Percentiles rank a stretch among this genome's conserved stretches.
phyloP scores from a whole-genome alignment of 1,140 invertebrate genomes.

The Drosophila persimilis region DNA sequence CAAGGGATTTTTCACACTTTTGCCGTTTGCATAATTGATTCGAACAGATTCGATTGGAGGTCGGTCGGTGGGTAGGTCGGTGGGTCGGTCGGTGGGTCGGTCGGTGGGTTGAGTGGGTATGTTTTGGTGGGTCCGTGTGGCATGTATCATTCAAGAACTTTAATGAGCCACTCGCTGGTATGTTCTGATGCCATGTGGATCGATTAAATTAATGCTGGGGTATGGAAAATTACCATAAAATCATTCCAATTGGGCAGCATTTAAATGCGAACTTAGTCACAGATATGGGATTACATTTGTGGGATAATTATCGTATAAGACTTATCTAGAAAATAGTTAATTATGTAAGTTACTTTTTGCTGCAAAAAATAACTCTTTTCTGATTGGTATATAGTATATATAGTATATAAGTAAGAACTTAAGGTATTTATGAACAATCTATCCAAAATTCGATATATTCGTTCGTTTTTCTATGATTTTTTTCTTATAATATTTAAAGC shows the following conservation, averaged over 20 bases:
- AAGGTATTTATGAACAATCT: too few species aligned
- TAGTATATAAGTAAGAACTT: too few species aligned
- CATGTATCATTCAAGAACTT: conserved; percentile 19
- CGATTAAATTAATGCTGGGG: conserved; percentile 32
- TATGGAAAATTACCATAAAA: conserved; percentile 20
- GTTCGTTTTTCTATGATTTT: too few species aligned
- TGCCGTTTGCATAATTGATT: conserved; percentile 75
- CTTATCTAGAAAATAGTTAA: too few species aligned
- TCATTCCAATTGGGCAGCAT: conserved; percentile 20
- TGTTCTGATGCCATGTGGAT: conserved; percentile 12
- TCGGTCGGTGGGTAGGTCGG: conserved; percentile 1
- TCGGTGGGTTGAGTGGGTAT: not conserved
- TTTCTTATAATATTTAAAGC: too few species aligned
- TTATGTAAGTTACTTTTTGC: too few species aligned
- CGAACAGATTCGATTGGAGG: conserved; percentile 41
- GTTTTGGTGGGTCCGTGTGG: not conserved
- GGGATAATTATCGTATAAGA: too few species aligned
- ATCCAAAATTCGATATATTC: too few species aligned
- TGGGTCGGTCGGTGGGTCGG: not conserved
- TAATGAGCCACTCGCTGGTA: conserved; percentile 15
- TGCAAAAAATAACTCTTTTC: too few species aligned
- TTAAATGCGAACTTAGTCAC: conserved; percentile 4
- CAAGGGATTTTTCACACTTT: conserved; percentile 71
- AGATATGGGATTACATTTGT: too few species aligned
- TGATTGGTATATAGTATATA: too few species aligned